Conservation (phyloP, 2,797 vertebrate species). For the Chrysocyon brachyurus region DNA sequence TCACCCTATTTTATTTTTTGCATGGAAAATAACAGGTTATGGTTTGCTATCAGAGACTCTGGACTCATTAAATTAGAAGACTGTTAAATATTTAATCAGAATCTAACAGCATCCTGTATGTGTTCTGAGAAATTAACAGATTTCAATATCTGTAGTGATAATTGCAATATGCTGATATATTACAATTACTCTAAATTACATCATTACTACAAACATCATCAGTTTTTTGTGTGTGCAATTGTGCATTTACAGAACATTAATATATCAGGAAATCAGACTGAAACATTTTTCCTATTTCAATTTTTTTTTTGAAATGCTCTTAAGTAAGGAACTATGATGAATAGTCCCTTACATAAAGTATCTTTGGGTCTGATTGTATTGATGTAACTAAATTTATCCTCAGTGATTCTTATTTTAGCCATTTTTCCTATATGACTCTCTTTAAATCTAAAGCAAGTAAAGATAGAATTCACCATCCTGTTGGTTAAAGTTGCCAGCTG, state of each 20-base stretch:
- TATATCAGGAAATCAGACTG: constrained; percentile 55
- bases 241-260: constrained; percentile 29
- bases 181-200: constrained; percentile 75
- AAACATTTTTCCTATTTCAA: constrained; percentile 59
- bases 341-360: neutral
- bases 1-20: constrained; percentile 70
- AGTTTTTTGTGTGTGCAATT: neutral
- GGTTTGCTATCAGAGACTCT: constrained; percentile 53
- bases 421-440: neutral
- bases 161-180: constrained; percentile 58
- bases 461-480: neutral
- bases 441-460: constrained; percentile 12
- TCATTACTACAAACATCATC: constrained; percentile 70
- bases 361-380: neutral
- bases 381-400: constrained; percentile 47
- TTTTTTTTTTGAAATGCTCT: neutral
- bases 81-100: constrained; percentile 71
- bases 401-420: neutral
- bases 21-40: constrained; percentile 37
- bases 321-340: constrained; percentile 12
- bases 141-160: constrained; percentile 57
- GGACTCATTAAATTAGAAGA: constrained; percentile 59
- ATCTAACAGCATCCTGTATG: constrained; percentile 42
- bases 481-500: neutral
- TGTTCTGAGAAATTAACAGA: constrained; percentile 57